Percentiles rank a stretch among this genome's conserved stretches.
Evolutionary conservation across 2,797 vertebrate genomes (phyloP).

Genomic region (Pangasius mekongensis): DNA sequence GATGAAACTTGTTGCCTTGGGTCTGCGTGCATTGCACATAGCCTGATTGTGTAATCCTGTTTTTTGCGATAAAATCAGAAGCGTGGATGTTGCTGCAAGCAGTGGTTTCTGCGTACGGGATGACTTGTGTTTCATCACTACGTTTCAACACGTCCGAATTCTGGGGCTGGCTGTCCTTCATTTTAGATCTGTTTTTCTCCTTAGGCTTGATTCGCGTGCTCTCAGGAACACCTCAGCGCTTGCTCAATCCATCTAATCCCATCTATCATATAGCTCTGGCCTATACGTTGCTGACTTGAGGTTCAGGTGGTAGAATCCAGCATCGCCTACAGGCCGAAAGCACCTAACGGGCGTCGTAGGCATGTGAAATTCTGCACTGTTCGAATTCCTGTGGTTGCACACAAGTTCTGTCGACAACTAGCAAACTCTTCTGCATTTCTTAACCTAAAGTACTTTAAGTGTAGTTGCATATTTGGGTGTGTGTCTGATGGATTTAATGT

Average conservation of each 20-base stretch:
- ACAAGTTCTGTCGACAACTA: not conserved
- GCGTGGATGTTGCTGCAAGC: conserved; percentile 43
- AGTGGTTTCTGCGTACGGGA: conserved; percentile 35
- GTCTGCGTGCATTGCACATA: conserved; percentile 52
- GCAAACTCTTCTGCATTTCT: not conserved
- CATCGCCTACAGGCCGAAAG: not conserved
- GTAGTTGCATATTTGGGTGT: not conserved
- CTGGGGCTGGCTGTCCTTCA: too few relatives aligned
- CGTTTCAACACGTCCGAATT: conserved; percentile 53
- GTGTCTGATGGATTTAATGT: not conserved
- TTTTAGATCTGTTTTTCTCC: not conserved
- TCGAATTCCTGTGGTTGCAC: not conserved
- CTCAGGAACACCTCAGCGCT: not conserved
- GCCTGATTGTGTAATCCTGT: conserved; percentile 59
- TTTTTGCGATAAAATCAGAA: conserved; percentile 58
- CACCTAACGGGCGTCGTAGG: not conserved
- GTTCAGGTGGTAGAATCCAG: not conserved
- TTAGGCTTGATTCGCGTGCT: not conserved
- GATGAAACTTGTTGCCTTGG: conserved; percentile 56
- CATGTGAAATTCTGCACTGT: too few relatives aligned
- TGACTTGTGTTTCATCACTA: conserved; percentile 11
- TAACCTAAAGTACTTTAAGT: not conserved
- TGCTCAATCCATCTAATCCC: not conserved
- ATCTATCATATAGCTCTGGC: not conserved
- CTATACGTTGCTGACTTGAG: not conserved